Conservation (phyloP, 2,888 invertebrate genomes). For the Synergus gifuensis region DNA sequence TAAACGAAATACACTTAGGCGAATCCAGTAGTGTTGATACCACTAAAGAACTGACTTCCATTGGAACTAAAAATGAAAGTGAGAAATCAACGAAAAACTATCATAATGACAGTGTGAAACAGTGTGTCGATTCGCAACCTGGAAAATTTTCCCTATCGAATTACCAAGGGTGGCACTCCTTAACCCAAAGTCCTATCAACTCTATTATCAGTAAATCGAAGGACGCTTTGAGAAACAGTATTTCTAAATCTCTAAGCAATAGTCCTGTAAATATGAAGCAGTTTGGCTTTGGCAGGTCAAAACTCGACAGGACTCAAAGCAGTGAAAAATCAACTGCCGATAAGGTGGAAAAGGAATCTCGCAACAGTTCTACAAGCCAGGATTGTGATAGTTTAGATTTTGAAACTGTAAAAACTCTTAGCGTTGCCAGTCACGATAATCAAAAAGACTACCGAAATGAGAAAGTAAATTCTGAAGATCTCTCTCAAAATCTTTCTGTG, state of each 20-base stretch:
- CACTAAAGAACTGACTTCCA: not conserved
- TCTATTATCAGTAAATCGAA: conserved; percentile 67
- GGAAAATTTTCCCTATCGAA: conserved; percentile 30
- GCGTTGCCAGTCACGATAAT: conserved; percentile 43
- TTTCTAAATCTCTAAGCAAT: conserved; percentile 68
- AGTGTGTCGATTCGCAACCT: conserved; percentile 23
- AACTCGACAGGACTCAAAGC: conserved; percentile 36
- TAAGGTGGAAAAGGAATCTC: conserved; percentile 48
- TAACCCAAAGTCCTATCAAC: conserved; percentile 67
- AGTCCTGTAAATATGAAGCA: conserved; percentile 67
- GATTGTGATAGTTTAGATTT: conserved; percentile 7
- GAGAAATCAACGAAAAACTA: conserved; percentile 14
- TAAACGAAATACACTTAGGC: conserved; percentile 80
- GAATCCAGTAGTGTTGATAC: not conserved
- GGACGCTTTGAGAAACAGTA: conserved; percentile 63
- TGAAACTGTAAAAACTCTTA: not conserved
- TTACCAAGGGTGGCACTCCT: conserved; percentile 64
- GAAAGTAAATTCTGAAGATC: conserved; percentile 41
- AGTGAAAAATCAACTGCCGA: conserved; percentile 7
- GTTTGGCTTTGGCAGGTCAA: conserved; percentile 60
- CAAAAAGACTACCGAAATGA: conserved; percentile 37
- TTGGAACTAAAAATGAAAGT: conserved; percentile 9
- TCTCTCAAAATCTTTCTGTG: not conserved
- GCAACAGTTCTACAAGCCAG: conserved; percentile 43
- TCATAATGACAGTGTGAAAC: conserved; percentile 11